These are phyloP conservation scores for Acronicta alni DNA, from an alignment of 2,888 invertebrate genomes.

Conservation along the genomic window DNA sequence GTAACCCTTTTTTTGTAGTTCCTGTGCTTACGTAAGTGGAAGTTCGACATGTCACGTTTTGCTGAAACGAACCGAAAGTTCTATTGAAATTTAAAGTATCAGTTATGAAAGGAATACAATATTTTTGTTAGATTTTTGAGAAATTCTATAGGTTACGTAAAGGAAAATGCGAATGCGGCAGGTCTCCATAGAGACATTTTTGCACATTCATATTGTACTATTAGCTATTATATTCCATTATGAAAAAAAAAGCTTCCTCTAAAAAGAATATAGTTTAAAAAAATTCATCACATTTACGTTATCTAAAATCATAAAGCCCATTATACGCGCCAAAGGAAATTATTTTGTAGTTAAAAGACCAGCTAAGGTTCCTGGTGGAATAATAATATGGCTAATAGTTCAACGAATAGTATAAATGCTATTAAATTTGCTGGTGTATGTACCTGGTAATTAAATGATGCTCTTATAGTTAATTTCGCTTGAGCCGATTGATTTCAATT, in stretches of 20 bases:
- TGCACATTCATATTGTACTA: slow-evolving; percentile 20
- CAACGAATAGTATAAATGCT: no score
- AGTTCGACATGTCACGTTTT: slow-evolving; percentile 30
- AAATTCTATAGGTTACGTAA: slow-evolving; percentile 27
- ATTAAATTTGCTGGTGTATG: no score
- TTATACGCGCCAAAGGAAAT: slow-evolving; percentile 14
- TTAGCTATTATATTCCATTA: slow-evolving; percentile 4
- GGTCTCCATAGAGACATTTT: slow-evolving; percentile 15
- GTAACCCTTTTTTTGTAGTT: no score
- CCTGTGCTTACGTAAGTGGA: slow-evolving; percentile 34
- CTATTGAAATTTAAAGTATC: slow-evolving; percentile 28
- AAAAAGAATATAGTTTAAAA: background rate
- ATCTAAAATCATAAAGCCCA: slow-evolving; percentile 10
- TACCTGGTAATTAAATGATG: no score
- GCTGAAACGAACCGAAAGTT: slow-evolving; percentile 24
- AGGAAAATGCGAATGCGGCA: slow-evolving; percentile 14
- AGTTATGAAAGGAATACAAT: slow-evolving; percentile 40
- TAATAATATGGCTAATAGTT: no score
- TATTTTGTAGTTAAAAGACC: no score
- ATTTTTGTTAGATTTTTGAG: slow-evolving; percentile 26
- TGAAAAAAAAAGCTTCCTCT: no score
- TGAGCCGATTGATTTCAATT: slow-evolving; percentile 11
- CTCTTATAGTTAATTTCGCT: slow-evolving; percentile 29
- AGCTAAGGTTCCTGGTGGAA: no score
- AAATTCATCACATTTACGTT: background rate